Conservation (phyloP, 2,888 invertebrate genomes). For the Saturnia pavonia region DNA sequence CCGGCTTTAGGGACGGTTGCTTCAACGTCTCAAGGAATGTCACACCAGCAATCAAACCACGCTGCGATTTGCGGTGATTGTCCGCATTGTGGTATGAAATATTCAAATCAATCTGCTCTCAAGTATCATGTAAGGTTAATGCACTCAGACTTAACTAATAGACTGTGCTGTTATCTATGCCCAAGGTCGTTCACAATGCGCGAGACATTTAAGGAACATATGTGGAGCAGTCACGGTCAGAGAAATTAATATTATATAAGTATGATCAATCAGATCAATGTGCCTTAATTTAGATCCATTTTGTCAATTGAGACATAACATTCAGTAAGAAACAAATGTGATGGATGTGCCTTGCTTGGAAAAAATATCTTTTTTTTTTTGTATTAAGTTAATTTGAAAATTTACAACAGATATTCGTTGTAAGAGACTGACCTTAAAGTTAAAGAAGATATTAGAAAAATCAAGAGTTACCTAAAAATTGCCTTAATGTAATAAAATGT, state of each 20-base stretch:
- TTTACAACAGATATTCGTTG: slow-evolving; percentile 12
- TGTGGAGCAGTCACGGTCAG: slow-evolving; percentile 85
- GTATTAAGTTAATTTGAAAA: slow-evolving; percentile 11
- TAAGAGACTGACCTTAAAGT: slow-evolving; percentile 20
- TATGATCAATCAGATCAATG: slow-evolving; percentile 35
- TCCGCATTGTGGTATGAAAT: slow-evolving; percentile 86
- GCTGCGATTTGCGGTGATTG: slow-evolving; percentile 84
- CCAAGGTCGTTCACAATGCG: slow-evolving; percentile 86
- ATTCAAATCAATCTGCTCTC: slow-evolving; percentile 86
- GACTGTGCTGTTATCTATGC: slow-evolving; percentile 86
- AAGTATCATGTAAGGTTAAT: slow-evolving; percentile 86
- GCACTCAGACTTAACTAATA: slow-evolving; percentile 86
- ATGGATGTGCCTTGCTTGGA: slow-evolving; percentile 30
- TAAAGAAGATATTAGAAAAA: slow-evolving; percentile 5
- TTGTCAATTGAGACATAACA: slow-evolving; percentile 41
- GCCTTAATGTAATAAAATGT: background rate
- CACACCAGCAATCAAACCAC: slow-evolving; percentile 74
- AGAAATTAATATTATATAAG: slow-evolving; percentile 69
- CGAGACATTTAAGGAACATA: slow-evolving; percentile 86
- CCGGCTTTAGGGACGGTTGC: slow-evolving; percentile 57
- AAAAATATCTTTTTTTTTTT: background rate
- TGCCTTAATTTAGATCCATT: slow-evolving; percentile 56
- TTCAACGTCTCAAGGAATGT: slow-evolving; percentile 67
- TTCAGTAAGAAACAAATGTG: slow-evolving; percentile 27
- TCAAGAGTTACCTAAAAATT: slow-evolving; percentile 3